phyloP scores from a whole-genome alignment of 2,888 invertebrate genomes.

The Drosophila vallismaia region DNA sequence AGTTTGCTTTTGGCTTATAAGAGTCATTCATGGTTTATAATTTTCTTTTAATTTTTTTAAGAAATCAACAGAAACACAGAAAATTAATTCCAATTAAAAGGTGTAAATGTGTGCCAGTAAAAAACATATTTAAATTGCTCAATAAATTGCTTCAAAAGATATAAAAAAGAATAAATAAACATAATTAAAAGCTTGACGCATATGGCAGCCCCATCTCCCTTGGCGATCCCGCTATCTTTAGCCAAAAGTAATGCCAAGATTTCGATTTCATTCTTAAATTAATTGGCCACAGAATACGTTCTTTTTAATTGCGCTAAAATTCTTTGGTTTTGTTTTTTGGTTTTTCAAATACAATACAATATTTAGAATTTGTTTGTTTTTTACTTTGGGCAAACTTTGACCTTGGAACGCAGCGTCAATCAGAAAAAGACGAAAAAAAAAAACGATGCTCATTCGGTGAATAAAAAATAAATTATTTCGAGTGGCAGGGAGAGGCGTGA shows the following conservation, averaged over 20 bases:
- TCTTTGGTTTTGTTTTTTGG: conserved; percentile 26
- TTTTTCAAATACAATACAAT: not conserved
- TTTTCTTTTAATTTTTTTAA: conserved; percentile 1
- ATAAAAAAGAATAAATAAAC: conserved; percentile 23
- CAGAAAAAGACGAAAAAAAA: not conserved
- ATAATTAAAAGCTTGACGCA: conserved; percentile 9
- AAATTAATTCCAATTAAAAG: conserved; percentile 20
- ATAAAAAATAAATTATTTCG: conserved; percentile 36
- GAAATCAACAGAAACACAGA: not conserved
- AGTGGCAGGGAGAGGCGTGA: conserved; percentile 36
- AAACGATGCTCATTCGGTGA: conserved; percentile 35
- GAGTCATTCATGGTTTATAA: not conserved
- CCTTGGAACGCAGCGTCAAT: conserved; percentile 55
- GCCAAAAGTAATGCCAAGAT: conserved; percentile 57
- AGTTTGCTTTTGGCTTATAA: conserved; percentile 50
- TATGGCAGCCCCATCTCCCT: not conserved
- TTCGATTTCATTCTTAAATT: conserved; percentile 78
- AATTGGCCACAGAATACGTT: conserved; percentile 59
- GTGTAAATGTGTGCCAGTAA: conserved; percentile 29
- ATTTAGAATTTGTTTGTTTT: conserved; percentile 11
- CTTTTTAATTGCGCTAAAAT: conserved; percentile 67
- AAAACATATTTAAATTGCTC: conserved; percentile 34
- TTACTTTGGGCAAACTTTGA: conserved; percentile 62
- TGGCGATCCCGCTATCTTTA: not conserved
- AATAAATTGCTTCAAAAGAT: conserved; percentile 22